Conservation (phyloP, 2,797 vertebrate species). For the Steatocranus sp. region DNA sequence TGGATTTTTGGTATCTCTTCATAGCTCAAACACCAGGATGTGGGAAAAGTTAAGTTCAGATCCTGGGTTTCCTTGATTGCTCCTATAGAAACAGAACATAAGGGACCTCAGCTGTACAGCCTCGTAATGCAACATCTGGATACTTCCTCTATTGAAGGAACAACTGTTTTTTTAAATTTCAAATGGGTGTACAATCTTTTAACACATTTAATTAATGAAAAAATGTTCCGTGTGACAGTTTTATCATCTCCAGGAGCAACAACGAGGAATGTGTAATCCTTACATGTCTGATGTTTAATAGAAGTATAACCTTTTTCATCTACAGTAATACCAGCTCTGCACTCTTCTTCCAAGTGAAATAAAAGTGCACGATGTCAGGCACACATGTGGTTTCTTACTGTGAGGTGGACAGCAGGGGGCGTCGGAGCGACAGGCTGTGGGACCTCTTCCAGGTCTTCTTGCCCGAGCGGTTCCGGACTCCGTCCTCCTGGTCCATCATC, state of each 20-base stretch:
- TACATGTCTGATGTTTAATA: neutral
- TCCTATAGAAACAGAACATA: neutral
- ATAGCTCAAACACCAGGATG: neutral
- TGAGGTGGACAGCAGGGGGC: slow-evolving; percentile 84
- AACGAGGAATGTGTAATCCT: neutral
- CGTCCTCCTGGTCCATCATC: slow-evolving; percentile 99
- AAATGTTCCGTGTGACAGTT: neutral
- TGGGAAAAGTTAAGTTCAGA: neutral
- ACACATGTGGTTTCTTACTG: slow-evolving; percentile 76
- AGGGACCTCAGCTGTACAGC: neutral
- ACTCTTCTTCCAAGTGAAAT: neutral
- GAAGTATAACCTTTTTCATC: neutral
- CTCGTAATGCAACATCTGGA: rapidly evolving
- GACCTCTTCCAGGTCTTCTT: slow-evolving; percentile 90
- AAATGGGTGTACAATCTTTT: rapidly evolving
- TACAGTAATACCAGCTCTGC: neutral
- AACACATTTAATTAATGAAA: neutral
- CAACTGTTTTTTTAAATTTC: neutral
- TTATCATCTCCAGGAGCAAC: neutral
- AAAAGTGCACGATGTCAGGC: neutral
- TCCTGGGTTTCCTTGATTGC: neutral
- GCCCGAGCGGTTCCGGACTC: slow-evolving; percentile 90
- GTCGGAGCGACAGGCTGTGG: slow-evolving; percentile 87
- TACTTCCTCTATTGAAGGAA: neutral
- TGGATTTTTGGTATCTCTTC: neutral